Evolutionary conservation across 2,113 vertebrate genomes (phyloP), one percentile per base, ranked within the genome.

Genomic region (Spilogale gracilis): DNA sequence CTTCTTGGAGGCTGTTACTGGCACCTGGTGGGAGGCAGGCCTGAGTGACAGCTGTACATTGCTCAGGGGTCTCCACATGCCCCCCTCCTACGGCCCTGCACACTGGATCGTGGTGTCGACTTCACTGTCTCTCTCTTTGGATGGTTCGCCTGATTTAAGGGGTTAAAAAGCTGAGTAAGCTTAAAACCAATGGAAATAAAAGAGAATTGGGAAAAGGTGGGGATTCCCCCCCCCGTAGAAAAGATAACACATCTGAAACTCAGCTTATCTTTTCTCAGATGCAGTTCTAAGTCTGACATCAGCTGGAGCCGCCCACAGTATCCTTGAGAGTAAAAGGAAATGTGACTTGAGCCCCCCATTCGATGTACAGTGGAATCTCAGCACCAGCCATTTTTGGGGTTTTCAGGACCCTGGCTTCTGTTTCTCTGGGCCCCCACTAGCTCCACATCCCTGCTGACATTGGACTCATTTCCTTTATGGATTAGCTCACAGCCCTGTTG

Each of bases 11-110:
- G 74, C 73, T 3, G 10, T 43, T 93, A 85, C 73, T 78, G 92
- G 95, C 71, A 81, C 96, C 93, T 45, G 71, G 91, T 0, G 0
- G 85, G 94, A 84, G 52, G 61, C 45, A 74, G 82, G 69, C 8
- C 45, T 18, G 67, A 74, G 92, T 69, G 95, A 87, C 92, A 88
- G 52, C 76, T 9, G 38, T 32, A 4, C 32, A 27, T 25, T 14
- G 50, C 21, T 89, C 52, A 16, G 88, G 56, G 61, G 67, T 60
- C 52, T 38, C 45, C 52, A 17, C 27, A 18, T 0, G 2, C 16
- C n/a, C 17, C 50, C 71, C 21, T 43, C 2, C 60, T 21, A 3
- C 1, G 5, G 80, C 38, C 45, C 25, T 69, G 14, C 14, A 20
- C 16, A 9, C 54, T 43, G 1, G 5, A n/a, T 27, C 0, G 0